Base-by-base conservation (phyloP, 2,888 invertebrate species). In the Drosophila barbarae region DNA sequence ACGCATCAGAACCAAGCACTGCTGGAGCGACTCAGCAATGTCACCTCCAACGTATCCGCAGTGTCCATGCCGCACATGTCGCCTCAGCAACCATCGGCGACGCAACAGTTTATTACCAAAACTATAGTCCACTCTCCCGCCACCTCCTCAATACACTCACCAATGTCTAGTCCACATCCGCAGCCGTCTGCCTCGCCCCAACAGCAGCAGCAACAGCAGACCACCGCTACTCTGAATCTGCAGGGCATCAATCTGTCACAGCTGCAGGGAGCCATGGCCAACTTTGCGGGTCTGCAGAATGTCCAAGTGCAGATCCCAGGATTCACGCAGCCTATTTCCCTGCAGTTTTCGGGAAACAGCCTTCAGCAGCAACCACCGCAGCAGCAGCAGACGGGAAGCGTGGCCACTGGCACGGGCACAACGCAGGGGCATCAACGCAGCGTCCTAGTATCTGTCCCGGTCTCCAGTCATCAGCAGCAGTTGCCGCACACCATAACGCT, bases 271-370 rank as follows among this genome's bases (percentile, higher is more conserved):
- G 89, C 89, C 9, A 89, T 90, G 84, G 86, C 89, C 8, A 89
- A 89, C 58, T 89, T 90, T 60, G 93, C 94, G 68, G 94, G 94
- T 30, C 90, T 95, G 51, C 95, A 95, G 88, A 95, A 95, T 88
- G 94, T 95, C 55, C 82, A 83, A 26, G 92, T 95, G 49, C 96
- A 96, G 87, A 93, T 96, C 82, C 95, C 95, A 12, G 95, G 95
- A 39, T 92, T 96, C 58, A 92, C 95, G n/a, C 95, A 95, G 75
- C 95, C 96, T 5, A 95, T 96, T 77, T 95, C 96, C 51, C 90
- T 95, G 80, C 94, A 94, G 39, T 89, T 95, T 66, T 93, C 95
- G 38, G 93, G 94, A 34, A 92, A 94, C 35, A 91, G 91, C 8
- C 87, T 91, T 3, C 46, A 46, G 30, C 42, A 42, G 15, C 42